Evolutionary conservation across 2,113 vertebrate species (phyloP).

Genomic region (Echinops telfairi): DNA sequence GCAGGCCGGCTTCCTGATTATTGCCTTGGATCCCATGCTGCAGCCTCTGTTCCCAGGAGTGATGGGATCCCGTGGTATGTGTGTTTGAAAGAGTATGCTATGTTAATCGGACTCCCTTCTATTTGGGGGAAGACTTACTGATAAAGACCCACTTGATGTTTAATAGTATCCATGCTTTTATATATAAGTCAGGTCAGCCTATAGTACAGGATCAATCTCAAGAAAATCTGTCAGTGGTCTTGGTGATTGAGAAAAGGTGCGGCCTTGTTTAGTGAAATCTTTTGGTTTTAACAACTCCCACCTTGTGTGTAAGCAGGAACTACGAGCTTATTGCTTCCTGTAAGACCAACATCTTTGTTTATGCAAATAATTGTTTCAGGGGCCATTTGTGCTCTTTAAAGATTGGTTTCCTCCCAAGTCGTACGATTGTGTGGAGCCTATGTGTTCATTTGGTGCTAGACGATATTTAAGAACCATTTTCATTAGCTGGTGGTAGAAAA

Average conservation of each 20-base stretch:
- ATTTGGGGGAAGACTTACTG: slow-evolving; percentile 47
- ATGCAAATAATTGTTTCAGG: slow-evolving; percentile 31
- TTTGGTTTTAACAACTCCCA: slow-evolving; percentile 47
- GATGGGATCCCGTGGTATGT: neutral
- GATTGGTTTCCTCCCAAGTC: slow-evolving; percentile 2
- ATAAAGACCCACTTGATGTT: slow-evolving; percentile 39
- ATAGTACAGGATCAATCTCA: slow-evolving; percentile 33
- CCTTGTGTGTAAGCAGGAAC: slow-evolving; percentile 33
- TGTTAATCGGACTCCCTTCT: slow-evolving; percentile 14
- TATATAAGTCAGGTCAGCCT: slow-evolving; percentile 33
- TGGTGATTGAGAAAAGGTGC: slow-evolving; percentile 47
- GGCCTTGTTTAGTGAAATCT: slow-evolving; percentile 48
- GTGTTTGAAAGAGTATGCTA: slow-evolving; percentile 1
- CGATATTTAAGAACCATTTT: neutral
- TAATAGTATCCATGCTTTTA: slow-evolving; percentile 24
- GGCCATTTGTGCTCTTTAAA: slow-evolving; percentile 18
- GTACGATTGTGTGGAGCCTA: neutral
- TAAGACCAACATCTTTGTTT: slow-evolving; percentile 6
- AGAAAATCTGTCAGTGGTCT: slow-evolving; percentile 29
- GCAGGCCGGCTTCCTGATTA: neutral
- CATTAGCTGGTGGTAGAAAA: slow-evolving; percentile 54
- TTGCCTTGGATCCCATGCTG: slow-evolving; percentile 40
- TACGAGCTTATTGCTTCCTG: slow-evolving; percentile 44
- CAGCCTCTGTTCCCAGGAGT: neutral
- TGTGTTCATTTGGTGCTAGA: neutral